Evolutionary conservation across 2,888 invertebrate species (phyloP).

Genomic region (Melinaea menophilus): DNA sequence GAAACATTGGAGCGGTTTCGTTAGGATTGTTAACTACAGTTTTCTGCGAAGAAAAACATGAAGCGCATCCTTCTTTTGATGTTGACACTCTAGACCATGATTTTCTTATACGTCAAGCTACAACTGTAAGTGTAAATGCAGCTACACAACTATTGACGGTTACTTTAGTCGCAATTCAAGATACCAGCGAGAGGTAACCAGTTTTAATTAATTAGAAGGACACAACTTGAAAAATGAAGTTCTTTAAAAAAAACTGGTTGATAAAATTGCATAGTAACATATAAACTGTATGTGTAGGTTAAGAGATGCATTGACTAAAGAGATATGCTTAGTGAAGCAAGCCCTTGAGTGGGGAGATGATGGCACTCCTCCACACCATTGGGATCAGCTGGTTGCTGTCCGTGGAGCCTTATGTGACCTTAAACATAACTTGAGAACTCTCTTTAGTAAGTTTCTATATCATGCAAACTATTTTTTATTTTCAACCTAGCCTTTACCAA

Average conservation of each 20-base stretch:
- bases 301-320: constrained; percentile 59
- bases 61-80: constrained; percentile 44
- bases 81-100: constrained; percentile 67
- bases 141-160: constrained; percentile 75
- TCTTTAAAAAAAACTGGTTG: not conserved
- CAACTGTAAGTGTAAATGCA: constrained; percentile 74
- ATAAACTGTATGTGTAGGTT: constrained; percentile 44
- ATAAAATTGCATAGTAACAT: constrained; percentile 3
- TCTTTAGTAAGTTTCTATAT: constrained; percentile 53
- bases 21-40: constrained; percentile 51
- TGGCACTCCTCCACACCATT: constrained; percentile 69
- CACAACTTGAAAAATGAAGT: not conserved
- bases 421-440: constrained; percentile 61
- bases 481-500: no score
- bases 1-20: constrained; percentile 49
- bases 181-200: constrained; percentile 69
- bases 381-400: constrained; percentile 69
- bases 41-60: constrained; percentile 50
- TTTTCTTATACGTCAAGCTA: constrained; percentile 74
- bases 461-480: not conserved
- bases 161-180: constrained; percentile 74
- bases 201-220: constrained; percentile 2
- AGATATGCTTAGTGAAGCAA: constrained; percentile 67
- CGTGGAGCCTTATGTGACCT: constrained; percentile 65
- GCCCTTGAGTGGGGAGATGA: constrained; percentile 71